Evolutionary conservation across 1,140 invertebrate genomes (phyloP).

Genomic region (Temnothorax curvispinosus): DNA sequence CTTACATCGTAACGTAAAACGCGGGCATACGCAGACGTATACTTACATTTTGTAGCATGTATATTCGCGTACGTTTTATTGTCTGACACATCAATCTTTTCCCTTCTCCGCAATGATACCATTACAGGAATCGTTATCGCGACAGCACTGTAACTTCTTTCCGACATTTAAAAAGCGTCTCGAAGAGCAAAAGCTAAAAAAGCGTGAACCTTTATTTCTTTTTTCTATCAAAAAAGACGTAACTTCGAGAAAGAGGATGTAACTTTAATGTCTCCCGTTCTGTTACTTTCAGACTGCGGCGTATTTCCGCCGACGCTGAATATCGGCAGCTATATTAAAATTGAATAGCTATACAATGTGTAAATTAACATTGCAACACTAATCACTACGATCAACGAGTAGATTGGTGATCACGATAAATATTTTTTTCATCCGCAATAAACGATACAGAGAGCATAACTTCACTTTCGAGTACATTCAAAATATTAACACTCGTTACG

Average conservation of each 20-base stretch:
- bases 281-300: background rate
- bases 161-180: background rate
- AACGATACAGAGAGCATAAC: background rate
- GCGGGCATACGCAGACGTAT: background rate
- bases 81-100: constrained; percentile 27
- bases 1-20: constrained; percentile 1
- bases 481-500: constrained; percentile 15
- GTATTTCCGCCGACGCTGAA: background rate
- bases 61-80: constrained; percentile 4
- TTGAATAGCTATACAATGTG: background rate
- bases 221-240: background rate
- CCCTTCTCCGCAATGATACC: background rate
- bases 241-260: background rate
- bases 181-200: background rate
- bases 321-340: background rate
- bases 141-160: constrained; percentile 23
- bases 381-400: background rate
- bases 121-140: constrained; percentile 24
- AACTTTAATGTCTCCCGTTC: constrained; percentile 20
- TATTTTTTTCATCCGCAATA: background rate
- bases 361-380: constrained; percentile 8
- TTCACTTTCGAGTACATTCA: background rate
- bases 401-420: background rate
- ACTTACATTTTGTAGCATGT: background rate
- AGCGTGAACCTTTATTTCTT: background rate